Evolutionary conservation across 2,113 vertebrate species (phyloP).

Genomic region (Dasyprocta punctata): DNA sequence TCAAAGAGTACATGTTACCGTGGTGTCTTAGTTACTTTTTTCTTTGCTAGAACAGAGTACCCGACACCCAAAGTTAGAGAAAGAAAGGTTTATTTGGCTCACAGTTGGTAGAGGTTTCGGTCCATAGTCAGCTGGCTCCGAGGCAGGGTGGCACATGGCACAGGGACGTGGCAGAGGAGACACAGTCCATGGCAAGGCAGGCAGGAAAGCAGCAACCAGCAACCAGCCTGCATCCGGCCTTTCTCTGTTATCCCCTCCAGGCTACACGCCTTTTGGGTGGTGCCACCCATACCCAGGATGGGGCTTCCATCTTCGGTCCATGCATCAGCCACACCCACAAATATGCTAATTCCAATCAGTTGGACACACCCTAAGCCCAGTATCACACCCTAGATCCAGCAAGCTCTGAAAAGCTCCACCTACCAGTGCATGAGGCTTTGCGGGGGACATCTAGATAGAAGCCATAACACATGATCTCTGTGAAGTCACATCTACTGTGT

Average conservation of each 20-base stretch:
- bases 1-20: neutral
- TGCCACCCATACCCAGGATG: neutral
- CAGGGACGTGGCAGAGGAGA: neutral
- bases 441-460: neutral
- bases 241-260: neutral
- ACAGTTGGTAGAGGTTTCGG: neutral
- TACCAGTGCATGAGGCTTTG: neutral
- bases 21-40: neutral
- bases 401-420: neutral
- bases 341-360: neutral
- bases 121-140: neutral
- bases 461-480: neutral
- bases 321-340: neutral
- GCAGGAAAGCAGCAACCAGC: neutral
- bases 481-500: neutral
- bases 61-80: neutral
- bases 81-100: neutral
- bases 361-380: neutral
- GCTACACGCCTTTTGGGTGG: neutral
- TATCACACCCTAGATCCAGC: neutral
- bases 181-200: neutral
- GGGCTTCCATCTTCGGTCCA: neutral
- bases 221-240: neutral
- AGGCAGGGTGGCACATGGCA: neutral
- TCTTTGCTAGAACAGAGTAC: neutral